Conservation (phyloP, 2,888 invertebrate species). For the Coenonympha arcania region DNA sequence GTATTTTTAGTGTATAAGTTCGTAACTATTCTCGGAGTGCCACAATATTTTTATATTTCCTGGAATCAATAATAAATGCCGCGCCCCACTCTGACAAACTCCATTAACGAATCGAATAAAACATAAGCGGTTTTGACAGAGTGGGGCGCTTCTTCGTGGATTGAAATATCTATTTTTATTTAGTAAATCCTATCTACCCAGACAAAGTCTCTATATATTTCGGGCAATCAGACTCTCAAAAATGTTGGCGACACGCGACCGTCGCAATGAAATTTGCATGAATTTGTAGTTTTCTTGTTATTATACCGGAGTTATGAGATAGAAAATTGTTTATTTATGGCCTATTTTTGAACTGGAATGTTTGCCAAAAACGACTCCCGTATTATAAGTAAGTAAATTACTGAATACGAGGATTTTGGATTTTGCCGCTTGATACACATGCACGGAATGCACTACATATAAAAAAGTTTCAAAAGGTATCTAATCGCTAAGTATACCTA, state of each 20-base stretch:
- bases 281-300: slow-evolving; percentile 67
- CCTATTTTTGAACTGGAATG: slow-evolving; percentile 36
- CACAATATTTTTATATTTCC: too few species aligned
- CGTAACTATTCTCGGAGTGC: too few species aligned
- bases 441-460: too few species aligned
- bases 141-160: too few species aligned
- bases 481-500: too few species aligned
- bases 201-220: not conserved
- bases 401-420: not conserved
- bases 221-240: slow-evolving; percentile 9
- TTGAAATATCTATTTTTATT: not conserved
- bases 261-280: slow-evolving; percentile 61
- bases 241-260: slow-evolving; percentile 36
- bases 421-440: not conserved
- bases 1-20: too few species aligned
- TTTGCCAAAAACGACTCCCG: slow-evolving; percentile 20
- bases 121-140: too few species aligned
- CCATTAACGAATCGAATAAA: too few species aligned
- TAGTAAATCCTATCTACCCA: not conserved
- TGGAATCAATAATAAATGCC: too few species aligned
- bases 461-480: too few species aligned
- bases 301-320: slow-evolving; percentile 54
- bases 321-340: slow-evolving; percentile 65
- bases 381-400: slow-evolving; percentile 9
- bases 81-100: too few species aligned